phyloP scores from a whole-genome alignment of 2,797 vertebrate species.

The Melanotaenia pygmaea region DNA sequence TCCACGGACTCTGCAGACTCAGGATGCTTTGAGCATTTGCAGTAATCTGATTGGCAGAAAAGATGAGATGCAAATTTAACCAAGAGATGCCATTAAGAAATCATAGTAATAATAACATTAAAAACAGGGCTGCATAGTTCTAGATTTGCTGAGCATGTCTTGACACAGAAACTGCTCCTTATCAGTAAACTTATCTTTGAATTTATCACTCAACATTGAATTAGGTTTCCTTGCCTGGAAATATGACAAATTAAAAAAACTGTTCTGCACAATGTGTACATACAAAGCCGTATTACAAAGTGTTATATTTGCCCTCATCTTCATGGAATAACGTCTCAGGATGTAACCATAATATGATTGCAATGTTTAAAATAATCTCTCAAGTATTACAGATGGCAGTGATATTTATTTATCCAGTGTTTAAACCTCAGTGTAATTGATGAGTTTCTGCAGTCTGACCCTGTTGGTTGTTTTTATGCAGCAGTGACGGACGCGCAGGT shows the following conservation, averaged over 20 bases:
- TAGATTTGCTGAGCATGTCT: neutral
- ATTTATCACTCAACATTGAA: neutral
- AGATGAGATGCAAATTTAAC: neutral
- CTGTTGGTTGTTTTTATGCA: conserved; percentile 41
- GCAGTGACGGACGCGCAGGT: conserved; percentile 38
- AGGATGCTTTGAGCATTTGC: too few relatives aligned
- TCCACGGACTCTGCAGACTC: neutral
- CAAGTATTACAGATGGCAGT: neutral
- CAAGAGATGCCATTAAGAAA: neutral
- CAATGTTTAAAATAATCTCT: neutral
- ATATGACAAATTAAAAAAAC: too few relatives aligned
- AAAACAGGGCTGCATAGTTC: neutral
- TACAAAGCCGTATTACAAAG: too few relatives aligned
- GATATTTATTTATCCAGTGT: neutral
- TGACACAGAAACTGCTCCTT: neutral
- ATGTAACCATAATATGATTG: neutral
- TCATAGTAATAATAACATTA: neutral
- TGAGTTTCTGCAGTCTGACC: neutral
- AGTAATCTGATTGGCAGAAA: neutral
- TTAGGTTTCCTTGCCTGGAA: too few relatives aligned
- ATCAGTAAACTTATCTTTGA: neutral
- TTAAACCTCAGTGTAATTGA: neutral
- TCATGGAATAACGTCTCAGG: neutral
- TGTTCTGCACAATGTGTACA: too few relatives aligned
- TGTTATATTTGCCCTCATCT: neutral